These are phyloP conservation scores for Bos javanicus DNA, from an alignment of 2,113 vertebrate genomes.

Conservation along the genomic window DNA sequence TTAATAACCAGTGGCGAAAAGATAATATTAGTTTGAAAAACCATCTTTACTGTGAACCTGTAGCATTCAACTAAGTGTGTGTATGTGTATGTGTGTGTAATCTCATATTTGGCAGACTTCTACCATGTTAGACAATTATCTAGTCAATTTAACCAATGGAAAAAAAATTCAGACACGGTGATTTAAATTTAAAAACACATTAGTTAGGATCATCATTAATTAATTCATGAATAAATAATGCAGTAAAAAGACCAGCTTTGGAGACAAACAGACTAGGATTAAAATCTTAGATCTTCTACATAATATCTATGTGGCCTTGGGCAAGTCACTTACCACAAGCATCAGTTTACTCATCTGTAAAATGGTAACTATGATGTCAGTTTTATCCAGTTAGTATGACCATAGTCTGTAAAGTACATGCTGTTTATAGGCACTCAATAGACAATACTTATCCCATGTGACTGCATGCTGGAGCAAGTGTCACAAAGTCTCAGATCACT, in stretches of 20 bases:
- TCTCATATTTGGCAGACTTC: neutral
- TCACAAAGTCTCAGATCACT: neutral
- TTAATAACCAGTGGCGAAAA: conserved; percentile 18
- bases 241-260: neutral
- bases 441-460: neutral
- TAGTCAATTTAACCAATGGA: conserved; percentile 9
- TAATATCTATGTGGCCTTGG: neutral
- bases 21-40: neutral
- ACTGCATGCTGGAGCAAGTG: neutral
- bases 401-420: neutral
- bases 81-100: neutral
- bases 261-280: neutral
- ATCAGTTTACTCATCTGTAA: neutral
- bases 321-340: neutral
- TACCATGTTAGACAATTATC: neutral
- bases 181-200: conserved; percentile 10
- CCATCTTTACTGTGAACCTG: neutral
- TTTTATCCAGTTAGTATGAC: neutral
- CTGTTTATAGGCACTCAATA: neutral
- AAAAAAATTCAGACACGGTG: neutral
- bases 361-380: neutral
- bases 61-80: neutral
- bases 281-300: neutral
- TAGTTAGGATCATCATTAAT: neutral
- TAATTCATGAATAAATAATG: conserved; percentile 21